Evolutionary conservation across 1,140 invertebrate genomes (phyloP), one percentile per base, ranked within the genome.

Genomic region (Rhagoletis zephyria): DNA sequence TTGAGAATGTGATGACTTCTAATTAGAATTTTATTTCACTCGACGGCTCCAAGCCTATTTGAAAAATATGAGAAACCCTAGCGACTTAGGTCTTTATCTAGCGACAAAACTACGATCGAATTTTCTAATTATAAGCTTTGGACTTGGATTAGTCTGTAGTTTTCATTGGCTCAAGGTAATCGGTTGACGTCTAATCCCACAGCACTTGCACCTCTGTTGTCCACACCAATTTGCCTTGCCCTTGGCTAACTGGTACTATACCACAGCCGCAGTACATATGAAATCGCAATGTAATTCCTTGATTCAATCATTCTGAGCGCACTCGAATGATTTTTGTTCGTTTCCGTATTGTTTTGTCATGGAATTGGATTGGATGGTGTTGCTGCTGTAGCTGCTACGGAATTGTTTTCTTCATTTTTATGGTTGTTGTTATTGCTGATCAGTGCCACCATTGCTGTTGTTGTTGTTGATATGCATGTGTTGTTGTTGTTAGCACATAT

Each of bases 311-410:
- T 30, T 1, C 48, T 56, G 74, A 81, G 74, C 19, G 48, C 74
- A 81, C 74, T 81, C 19, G 16, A 81, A 81, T 81, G 74, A 81
- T 56, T 56, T 81, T 81, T n/a, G 48, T 77, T 77, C 70, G 74
- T 81, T 81, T 81, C 48, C 74, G 48, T 81, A 81, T 81, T 81
- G 74, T 81, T 81, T 81, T 81, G 74, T 81, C 74, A n/a, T 81
- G 48, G 48, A 59, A 81, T 81, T 56, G 51, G 74, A 81, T 81
- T 51, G 16, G 2, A 81, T 81, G 10, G 10, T 81, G 45, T 7
- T 56, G 48, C 12, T 51, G n/a, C 3, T 19, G 70, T 12, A 9
- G 40, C 74, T 81, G 51, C 16, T 81, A 48, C 30, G 0, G 0
- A 56, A 56, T 56, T 56, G 51, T 56, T 56, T 56, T 56, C 30